Conservation (phyloP, 2,888 invertebrate species). For the Pseudeuparius sepicola region DNA sequence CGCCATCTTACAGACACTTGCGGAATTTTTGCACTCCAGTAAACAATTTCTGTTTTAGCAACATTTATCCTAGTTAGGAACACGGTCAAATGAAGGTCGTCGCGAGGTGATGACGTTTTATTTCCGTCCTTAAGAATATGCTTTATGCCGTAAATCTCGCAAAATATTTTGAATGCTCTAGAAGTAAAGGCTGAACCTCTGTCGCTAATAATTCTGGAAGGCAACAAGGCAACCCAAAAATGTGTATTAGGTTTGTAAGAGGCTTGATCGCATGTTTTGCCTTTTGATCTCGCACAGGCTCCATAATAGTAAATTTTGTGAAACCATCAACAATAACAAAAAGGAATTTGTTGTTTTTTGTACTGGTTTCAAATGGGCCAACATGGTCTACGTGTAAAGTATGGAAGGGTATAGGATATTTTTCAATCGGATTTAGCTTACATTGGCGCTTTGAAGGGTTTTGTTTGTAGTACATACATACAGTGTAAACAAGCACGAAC, state of each 20-base stretch:
- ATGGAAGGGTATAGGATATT: constrained; percentile 12
- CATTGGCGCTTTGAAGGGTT: constrained; percentile 5
- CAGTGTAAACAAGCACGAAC: constrained; percentile 9
- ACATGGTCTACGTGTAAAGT: constrained; percentile 16
- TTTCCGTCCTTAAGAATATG: too few species aligned
- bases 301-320: constrained; percentile 14
- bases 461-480: constrained; percentile 13
- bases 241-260: constrained; percentile 18
- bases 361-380: constrained; percentile 13
- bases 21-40: too few species aligned
- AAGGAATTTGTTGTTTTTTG: constrained; percentile 13
- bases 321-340: constrained; percentile 16
- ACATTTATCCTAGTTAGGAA: too few species aligned
- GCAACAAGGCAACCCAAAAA: too few species aligned
- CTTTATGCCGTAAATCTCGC: constrained; percentile 11
- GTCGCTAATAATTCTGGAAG: constrained; percentile 17
- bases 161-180: too few species aligned
- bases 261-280: constrained; percentile 5
- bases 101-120: too few species aligned
- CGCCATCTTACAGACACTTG: too few species aligned
- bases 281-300: constrained; percentile 9
- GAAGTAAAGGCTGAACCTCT: constrained; percentile 21
- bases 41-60: too few species aligned
- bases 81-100: too few species aligned
- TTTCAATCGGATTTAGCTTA: constrained; percentile 15